Evolutionary conservation across 2,888 invertebrate species (phyloP).

Genomic region (Platynereis dumerilii): DNA sequence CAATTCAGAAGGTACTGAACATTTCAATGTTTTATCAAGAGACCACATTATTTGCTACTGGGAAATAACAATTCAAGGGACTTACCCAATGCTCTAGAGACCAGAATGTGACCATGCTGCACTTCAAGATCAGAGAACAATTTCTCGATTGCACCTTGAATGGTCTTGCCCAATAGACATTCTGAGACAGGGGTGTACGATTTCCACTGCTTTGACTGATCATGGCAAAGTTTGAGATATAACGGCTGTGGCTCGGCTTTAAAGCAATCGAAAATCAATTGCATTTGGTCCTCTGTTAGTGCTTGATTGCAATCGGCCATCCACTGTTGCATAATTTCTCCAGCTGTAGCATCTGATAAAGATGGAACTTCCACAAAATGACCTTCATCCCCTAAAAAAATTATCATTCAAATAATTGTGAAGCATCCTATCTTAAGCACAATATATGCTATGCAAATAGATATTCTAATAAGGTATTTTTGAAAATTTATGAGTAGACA

Average conservation of each 20-base stretch:
- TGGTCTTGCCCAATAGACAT: conserved; percentile 37
- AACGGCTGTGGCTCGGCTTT: conserved; percentile 43
- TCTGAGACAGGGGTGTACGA: conserved; percentile 42
- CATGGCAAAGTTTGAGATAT: conserved; percentile 45
- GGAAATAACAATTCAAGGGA: too few relatives aligned
- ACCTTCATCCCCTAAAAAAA: conserved; percentile 31
- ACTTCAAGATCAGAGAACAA: conserved; percentile 46
- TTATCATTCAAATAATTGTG: too few relatives aligned
- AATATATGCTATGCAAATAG: too few relatives aligned
- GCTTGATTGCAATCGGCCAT: conserved; percentile 34
- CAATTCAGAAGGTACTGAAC: too few relatives aligned
- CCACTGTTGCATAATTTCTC: conserved; percentile 37
- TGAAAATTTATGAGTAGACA: too few relatives aligned
- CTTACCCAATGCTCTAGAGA: conserved; percentile 47
- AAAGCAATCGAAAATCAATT: conserved; percentile 41
- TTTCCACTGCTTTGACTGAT: conserved; percentile 45
- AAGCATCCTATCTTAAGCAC: too few relatives aligned
- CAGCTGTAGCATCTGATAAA: conserved; percentile 36
- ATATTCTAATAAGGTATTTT: too few relatives aligned
- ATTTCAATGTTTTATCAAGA: too few relatives aligned
- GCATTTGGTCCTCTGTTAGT: conserved; percentile 43
- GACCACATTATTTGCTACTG: too few relatives aligned
- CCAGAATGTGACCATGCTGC: conserved; percentile 44
- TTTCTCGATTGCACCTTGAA: conserved; percentile 43
- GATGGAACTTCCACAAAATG: conserved; percentile 42